Base-by-base conservation (phyloP, 92 coral and sea anemone species). In the Pocillopora grandis region DNA sequence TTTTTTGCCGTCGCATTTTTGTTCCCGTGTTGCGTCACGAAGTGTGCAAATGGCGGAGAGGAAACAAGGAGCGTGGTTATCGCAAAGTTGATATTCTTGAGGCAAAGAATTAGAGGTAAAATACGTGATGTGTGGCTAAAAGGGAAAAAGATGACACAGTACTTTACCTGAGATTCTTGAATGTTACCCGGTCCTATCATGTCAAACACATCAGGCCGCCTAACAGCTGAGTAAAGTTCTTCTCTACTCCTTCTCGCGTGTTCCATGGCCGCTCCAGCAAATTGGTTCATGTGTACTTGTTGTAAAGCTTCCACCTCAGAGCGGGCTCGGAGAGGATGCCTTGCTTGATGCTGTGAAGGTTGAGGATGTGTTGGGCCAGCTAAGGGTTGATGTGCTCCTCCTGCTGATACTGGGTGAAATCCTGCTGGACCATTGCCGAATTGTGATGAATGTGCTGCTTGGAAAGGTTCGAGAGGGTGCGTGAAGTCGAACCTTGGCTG, bases 401-500 rank as follows among this genome's bases (percentile, higher is more conserved):
- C 86, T 9, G 80, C 66, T 48, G 98, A 89, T 65, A 85, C 94
- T 14, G 98, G 92, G 72, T 94, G 93, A 78, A 91, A 93, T 36
- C 89, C 81, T 17, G 99, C 90, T 8, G 95, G 95, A n/a, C 87
- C 93, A 84, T 94, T 95, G 37, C 94, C 89, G 87, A 90, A 97
- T 81, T 93, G 97, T 84, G 93, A 92, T 55, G 98, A 87, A 75
- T 90, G 98, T 27, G 90, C 70, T 16, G 86, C 9, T 55, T 73
- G 86, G 35, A 90, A 76, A 52, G 90, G 97, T 77, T 97, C 99
- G n/a, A 97, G 88, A 80, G 98, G 91, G 79, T 94, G 99, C 48
- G 92, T 87, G 80, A 97, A 94, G 91, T 97, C 99, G 88, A 97
- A 97, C 82, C 99, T 87, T 81, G 94, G 99, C 66, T 92, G 99